phyloP scores from a whole-genome alignment of 2,797 vertebrate genomes.

The Galagoides demidoff region DNA sequence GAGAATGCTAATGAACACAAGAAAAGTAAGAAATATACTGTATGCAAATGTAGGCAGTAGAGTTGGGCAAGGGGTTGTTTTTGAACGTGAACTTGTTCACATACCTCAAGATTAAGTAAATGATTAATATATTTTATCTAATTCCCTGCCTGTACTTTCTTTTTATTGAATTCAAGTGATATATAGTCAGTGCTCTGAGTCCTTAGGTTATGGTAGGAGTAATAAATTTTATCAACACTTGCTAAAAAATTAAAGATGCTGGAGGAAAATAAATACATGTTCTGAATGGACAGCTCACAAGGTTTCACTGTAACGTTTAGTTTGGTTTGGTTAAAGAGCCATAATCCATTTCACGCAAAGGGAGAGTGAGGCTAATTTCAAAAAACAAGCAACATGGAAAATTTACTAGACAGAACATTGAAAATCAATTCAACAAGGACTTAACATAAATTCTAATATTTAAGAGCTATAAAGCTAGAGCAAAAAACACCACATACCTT shows the following conservation, averaged over 20 bases:
- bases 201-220: neutral
- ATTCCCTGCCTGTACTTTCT: neutral
- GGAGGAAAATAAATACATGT: neutral
- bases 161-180: constrained; percentile 24
- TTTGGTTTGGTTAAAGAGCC: neutral
- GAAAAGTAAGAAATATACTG: neutral
- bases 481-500: neutral
- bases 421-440: constrained; percentile 43
- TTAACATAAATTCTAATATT: constrained; percentile 44
- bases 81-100: neutral
- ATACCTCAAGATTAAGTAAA: neutral
- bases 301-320: neutral
- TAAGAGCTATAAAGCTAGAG: neutral
- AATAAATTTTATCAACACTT: neutral
- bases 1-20: neutral
- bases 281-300: neutral
- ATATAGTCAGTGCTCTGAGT: neutral
- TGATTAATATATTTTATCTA: neutral
- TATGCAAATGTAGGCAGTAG: neutral
- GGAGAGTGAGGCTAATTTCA: neutral
- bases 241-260: neutral
- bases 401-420: neutral
- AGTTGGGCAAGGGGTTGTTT: neutral
- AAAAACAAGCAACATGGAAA: constrained; percentile 3
- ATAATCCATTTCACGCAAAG: neutral